Evolutionary conservation across 1,140 invertebrate species (phyloP), one percentile per base, ranked within the genome.

Genomic region (Araneus ventricosus): DNA sequence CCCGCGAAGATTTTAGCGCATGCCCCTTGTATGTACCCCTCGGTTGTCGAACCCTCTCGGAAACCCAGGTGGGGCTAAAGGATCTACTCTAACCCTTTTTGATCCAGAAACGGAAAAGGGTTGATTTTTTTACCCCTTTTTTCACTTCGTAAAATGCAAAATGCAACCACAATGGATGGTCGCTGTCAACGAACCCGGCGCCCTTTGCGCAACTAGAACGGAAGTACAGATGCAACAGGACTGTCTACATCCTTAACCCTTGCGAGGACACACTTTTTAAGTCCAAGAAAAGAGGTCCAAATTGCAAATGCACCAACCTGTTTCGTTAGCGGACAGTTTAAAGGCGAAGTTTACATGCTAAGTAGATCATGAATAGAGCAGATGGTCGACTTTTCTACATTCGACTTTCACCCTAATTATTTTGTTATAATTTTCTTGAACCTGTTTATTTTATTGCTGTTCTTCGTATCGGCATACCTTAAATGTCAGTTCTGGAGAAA

Each of bases 161-260:
- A 88, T n/a, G n/a, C 22, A 24, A 88, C 79, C 34, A 45, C 34
- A 86, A 86, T 41, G n/a, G 52, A 22, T 24, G 59, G 17, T n/a
- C 52, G 7, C 87, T 88, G 87, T 75, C 63, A 88, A 70, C 27
- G 87, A 88, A 88, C 87, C 27, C 61, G 20, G 30, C 82, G 45
- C n/a, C 82, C 82, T 84, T 30, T 41, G 63, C 24, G 27, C 87
- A 88, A 88, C n/a, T 88, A 63, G 67, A 88, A 88, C 87, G 87
- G 87, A 88, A 84, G 82, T 52, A 27, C 39, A 45, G 82, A 84
- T 84, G 82, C 45, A 75, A 75, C 30, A 75, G 34, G 70, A 37
- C 70, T 37, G 27, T 75, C 70, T 75, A 75, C 30, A 75, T 75
- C 80, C 80, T 52, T 52, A 52, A 45, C 80, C 39, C 24, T 24